A percentile compares a stretch with the other conserved stretches of the same genome.
These are phyloP conservation scores for Malurus cyaneus DNA, from an alignment of 2,113 vertebrate genomes.

Conservation along the genomic window DNA sequence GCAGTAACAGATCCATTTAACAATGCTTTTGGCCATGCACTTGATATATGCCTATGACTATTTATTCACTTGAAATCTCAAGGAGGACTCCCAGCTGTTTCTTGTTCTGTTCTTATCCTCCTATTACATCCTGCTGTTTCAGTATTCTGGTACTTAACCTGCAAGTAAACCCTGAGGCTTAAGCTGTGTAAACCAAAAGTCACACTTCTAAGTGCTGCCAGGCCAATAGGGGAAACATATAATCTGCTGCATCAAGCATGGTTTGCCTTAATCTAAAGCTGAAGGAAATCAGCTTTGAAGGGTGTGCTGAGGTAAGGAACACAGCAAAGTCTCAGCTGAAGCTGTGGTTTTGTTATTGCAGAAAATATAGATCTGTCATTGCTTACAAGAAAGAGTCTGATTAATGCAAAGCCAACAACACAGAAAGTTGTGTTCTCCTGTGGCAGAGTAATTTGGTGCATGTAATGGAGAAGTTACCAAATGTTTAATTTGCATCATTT, in stretches of 20 bases:
- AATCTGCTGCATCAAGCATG: conserved; percentile 35
- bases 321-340: background rate
- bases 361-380: background rate
- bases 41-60: background rate
- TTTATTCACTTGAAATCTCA: background rate
- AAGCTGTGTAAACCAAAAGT: conserved; percentile 21
- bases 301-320: conserved; percentile 33
- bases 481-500: background rate
- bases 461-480: background rate
- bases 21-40: background rate
- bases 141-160: conserved; percentile 12
- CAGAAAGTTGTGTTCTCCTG: background rate
- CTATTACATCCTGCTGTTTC: background rate
- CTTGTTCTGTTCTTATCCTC: background rate
- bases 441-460: background rate
- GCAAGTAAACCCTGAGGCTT: background rate
- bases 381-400: background rate
- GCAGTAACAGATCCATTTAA: background rate
- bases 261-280: conserved; percentile 60
- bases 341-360: background rate
- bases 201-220: conserved; percentile 12
- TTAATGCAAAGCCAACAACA: background rate
- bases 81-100: background rate
- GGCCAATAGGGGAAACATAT: background rate
- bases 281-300: conserved; percentile 59